A percentile compares a stretch with the other conserved stretches of the same genome.
phyloP scores from a whole-genome alignment of 1,140 invertebrate species.

The Megathymus violae region DNA sequence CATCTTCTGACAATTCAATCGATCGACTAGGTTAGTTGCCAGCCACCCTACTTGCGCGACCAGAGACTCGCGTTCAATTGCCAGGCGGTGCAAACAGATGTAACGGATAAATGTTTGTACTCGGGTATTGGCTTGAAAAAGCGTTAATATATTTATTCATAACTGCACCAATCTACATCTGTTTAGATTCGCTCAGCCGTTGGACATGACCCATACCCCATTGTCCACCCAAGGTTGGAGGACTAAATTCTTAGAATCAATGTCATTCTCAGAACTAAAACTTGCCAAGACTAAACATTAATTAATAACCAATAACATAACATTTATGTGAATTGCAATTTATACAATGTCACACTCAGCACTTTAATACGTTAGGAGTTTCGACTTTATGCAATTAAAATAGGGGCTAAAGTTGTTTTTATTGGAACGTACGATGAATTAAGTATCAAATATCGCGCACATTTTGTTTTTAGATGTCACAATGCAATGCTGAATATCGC shows the following conservation, averaged over 20 bases:
- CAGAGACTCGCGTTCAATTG: no score
- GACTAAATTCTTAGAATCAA: not conserved
- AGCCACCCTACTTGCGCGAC: no score
- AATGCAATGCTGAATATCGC: slow-evolving; percentile 4
- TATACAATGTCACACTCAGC: slow-evolving; percentile 3
- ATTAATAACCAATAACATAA: slow-evolving; percentile 2
- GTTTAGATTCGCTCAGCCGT: no score
- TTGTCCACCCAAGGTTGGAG: no score
- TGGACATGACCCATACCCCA: no score
- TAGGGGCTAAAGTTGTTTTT: slow-evolving; percentile 1
- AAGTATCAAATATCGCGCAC: slow-evolving; percentile 11
- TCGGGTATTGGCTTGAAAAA: no score
- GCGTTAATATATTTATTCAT: no score
- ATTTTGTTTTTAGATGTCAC: slow-evolving; percentile 6
- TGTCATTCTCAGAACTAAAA: not conserved
- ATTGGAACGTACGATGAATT: not conserved
- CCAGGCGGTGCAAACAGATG: no score
- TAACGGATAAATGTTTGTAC: no score
- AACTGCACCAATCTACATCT: no score
- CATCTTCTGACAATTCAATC: no score
- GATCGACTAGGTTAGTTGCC: no score
- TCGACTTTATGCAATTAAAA: not conserved
- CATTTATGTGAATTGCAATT: slow-evolving; percentile 2
- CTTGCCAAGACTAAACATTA: slow-evolving; percentile 1
- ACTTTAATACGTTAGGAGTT: not conserved